phyloP scores from a whole-genome alignment of 2,797 vertebrate species.

The Caiman crocodilus region DNA sequence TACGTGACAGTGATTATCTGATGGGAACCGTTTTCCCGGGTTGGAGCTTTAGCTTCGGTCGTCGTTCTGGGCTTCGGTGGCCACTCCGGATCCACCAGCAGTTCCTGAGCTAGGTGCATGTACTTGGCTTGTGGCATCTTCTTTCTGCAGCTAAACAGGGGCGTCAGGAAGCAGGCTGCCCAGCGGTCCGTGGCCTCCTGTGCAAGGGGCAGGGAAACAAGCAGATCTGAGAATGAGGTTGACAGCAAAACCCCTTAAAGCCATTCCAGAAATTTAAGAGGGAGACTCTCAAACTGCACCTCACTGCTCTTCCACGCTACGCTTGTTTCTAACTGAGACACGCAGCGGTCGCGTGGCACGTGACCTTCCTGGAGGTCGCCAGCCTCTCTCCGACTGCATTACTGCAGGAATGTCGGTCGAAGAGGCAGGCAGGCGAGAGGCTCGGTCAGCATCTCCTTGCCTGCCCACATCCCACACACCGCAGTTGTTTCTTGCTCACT shows the following conservation, averaged over 20 bases:
- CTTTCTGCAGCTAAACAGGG: slow-evolving; percentile 82
- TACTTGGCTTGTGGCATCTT: slow-evolving; percentile 93
- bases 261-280: not conserved
- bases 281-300: not conserved
- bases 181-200: slow-evolving; percentile 85
- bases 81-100: slow-evolving; percentile 96
- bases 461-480: not conserved
- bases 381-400: not conserved
- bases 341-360: not conserved
- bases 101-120: slow-evolving; percentile 96
- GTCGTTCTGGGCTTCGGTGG: slow-evolving; percentile 97
- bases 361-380: not conserved
- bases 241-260: not conserved
- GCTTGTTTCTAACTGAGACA: not conserved
- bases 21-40: slow-evolving; percentile 87
- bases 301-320: not conserved
- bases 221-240: not conserved
- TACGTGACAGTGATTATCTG: slow-evolving; percentile 88
- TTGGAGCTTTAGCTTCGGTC: slow-evolving; percentile 90
- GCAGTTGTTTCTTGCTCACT: not conserved
- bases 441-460: not conserved
- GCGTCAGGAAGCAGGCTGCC: slow-evolving; percentile 81
- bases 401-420: not conserved
- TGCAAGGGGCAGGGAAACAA: slow-evolving; percentile 27
- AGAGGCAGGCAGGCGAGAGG: not conserved